Base-by-base conservation (phyloP, 2,888 invertebrate species). In the Cordilura impudica region DNA sequence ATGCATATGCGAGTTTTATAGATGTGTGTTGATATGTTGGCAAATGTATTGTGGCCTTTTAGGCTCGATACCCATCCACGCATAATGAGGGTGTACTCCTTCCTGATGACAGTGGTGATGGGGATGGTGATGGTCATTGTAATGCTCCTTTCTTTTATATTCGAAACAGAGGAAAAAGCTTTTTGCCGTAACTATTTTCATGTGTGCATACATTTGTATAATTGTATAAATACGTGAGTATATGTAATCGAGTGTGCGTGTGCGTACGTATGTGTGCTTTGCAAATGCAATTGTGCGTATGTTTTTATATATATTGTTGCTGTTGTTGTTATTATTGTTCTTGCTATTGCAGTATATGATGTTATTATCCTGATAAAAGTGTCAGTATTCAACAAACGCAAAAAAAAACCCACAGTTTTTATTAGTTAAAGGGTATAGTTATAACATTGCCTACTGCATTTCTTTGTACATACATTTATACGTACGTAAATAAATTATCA, bases 381-480 rank as follows among this genome's bases (percentile, higher is more conserved):
- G 35, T 66, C 71, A 14, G 35, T 61, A 19, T 67, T 66, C 29
- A 5, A 35, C 35, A 31, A 10, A 29, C n/a, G n/a, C n/a, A 29
- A 31, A 60, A 60, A 43, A 60, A 43, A 26, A 43, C 7, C 14
- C 58, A 14, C 23, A 56, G n/a, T 67, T 78, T 78, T 76, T 71
- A 72, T 72, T 78, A 72, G 77, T 61, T 63, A 49, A 70, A 67
- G 74, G 60, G 54, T 60, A 49, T 21, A 35, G 61, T 35, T 63
- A 45, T 51, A 14, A 63, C 47, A 49, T 49, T 31, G 51, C n/a
- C 35, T 0, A n/a, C 35, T 45, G 51, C 4, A 7, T 26, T 12
- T 26, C n/a, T 18, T 65, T 18, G n/a, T 26, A 47, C 1, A 39
- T 18, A 54, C 39, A 66, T 12, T 54, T 35, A 5, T 23, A 66